Conservation (phyloP, 1,140 invertebrate species). For the Camponotus pennsylvanicus region DNA sequence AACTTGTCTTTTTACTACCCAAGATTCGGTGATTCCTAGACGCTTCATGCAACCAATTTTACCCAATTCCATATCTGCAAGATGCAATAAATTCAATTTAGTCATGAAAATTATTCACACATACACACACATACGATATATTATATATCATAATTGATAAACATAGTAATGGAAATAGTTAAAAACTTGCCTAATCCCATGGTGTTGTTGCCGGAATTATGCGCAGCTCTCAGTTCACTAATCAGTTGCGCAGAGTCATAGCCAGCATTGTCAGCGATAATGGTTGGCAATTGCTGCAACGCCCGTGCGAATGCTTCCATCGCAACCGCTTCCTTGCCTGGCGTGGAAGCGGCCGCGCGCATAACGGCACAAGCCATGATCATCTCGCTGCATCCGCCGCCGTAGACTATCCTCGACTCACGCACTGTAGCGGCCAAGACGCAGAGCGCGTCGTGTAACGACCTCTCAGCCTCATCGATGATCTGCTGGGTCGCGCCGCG, state of each 20-base stretch:
- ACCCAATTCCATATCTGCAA: slow-evolving; percentile 94
- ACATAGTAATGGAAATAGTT: not conserved
- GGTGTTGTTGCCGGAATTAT: slow-evolving; percentile 91
- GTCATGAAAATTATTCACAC: not conserved
- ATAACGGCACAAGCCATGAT: slow-evolving; percentile 97
- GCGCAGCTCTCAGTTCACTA: slow-evolving; percentile 95
- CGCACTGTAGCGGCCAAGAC: slow-evolving; percentile 98
- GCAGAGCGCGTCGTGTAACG: slow-evolving; percentile 99
- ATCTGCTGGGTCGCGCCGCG: slow-evolving; percentile 99
- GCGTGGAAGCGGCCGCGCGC: slow-evolving; percentile 93
- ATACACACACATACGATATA: not conserved
- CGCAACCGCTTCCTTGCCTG: slow-evolving; percentile 98
- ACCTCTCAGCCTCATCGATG: slow-evolving; percentile 99
- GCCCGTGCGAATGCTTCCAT: slow-evolving; percentile 98
- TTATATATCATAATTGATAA: not conserved
- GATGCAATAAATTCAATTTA: slow-evolving; percentile 43
- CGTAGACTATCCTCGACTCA: slow-evolving; percentile 96
- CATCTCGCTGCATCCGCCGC: slow-evolving; percentile 98
- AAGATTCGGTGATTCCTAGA: slow-evolving; percentile 98
- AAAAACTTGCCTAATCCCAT: slow-evolving; percentile 93
- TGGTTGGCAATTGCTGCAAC: slow-evolving; percentile 95
- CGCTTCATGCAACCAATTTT: slow-evolving; percentile 94
- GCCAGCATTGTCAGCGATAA: slow-evolving; percentile 99
- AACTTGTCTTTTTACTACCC: slow-evolving; percentile 98
- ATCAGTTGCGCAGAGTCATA: slow-evolving; percentile 98